Evolutionary conservation across 2,797 vertebrate genomes (phyloP), one percentile per base, ranked within the genome.

Genomic region (Urophycis tenuis): DNA sequence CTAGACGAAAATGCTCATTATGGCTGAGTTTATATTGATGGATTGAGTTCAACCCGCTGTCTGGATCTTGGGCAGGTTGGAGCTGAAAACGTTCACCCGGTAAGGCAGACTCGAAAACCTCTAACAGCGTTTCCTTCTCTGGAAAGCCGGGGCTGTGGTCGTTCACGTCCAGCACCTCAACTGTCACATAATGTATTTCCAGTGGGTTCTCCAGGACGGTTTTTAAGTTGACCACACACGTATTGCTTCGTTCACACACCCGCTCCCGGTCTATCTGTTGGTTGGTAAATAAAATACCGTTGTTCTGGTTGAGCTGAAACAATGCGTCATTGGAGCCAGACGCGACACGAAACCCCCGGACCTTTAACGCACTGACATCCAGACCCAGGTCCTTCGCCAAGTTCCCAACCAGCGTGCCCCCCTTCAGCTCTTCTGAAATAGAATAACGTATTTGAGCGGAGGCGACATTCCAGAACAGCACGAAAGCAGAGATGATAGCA

Each of bases 1-100:
- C 93, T 71, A 95, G 78, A 33, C 87, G 85, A 83, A 94, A 94
- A 86, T 93, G 89, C 0, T 94, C 92, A 77, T 90, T 94, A 75
- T 88, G 85, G 77, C 91, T 94, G 22, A 94, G 85, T 32, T 86
- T 90, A 31, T 94, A 95, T n/a, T 82, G 87, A 45, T 93, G 87
- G 9, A 91, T 1, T 19, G 93, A 92, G 80, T 89, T 91, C 14
- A 81, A 76, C 0, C 88, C 91, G 32, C 91, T 86, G 78, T 95
- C 94, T 8, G 89, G 84, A 84, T 94, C 94, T 8, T 81, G 85
- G 0, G 93, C 93, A 33, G 88, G 90, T 80, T 93, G 91, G 72
- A 95, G 87, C 17, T 91, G 93, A 86, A 94, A 94, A 19, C 88
- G 82, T 1, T 86, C 81, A 0, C 91, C 90, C 0, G 87, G 80